Base-by-base conservation (phyloP, 2,113 vertebrate genomes). In the Micromys minutus region DNA sequence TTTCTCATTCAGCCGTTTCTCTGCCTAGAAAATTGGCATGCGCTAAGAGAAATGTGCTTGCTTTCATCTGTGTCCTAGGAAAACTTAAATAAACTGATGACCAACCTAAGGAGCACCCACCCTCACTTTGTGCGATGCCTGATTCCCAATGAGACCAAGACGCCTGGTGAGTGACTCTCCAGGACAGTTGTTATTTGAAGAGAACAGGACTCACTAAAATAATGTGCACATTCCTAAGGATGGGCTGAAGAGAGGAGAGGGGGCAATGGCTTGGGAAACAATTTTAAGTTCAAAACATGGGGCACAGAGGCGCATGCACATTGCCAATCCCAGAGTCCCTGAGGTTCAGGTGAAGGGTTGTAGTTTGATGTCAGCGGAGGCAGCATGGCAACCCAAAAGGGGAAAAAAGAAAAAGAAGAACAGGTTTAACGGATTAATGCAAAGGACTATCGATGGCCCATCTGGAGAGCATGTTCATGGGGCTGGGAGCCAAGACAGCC, bases 21-120 rank as follows among this genome's bases (percentile, higher is more conserved):
- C 63, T 86, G 34, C 65, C 45, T 29, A 0, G 1, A 3, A 42
- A 63, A 17, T 55, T 11, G 50, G 8, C 8, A 1, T 34, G 63
- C 17, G 24, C 75, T 67, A 17, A 94, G 8, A 75, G 55, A 63
- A 91, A 76, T 19, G 36, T 59, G 57, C 39, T 90, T 77, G 4
- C 57, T 90, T 90, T 67, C 75, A 2, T 96, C 75, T 95, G 65
- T 80, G 17, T 61, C 87, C 96, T 97, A 99, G 99, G 99, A 99
- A 97, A 99, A 99, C 96, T 91, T 99, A 89, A 99, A 99, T 97
- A 99, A 99, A 92, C n/a, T 99, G 98, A 99, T 99, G 99, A 99
- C 99, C 85, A 99, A 99, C 88, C 93, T 99, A 84, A 99, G 99
- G 96, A 98, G 98, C 75, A 98, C 99, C 10, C 99, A 99, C 21